Base-by-base conservation (phyloP, 2,113 vertebrate species). In the Rutilus rutilus region DNA sequence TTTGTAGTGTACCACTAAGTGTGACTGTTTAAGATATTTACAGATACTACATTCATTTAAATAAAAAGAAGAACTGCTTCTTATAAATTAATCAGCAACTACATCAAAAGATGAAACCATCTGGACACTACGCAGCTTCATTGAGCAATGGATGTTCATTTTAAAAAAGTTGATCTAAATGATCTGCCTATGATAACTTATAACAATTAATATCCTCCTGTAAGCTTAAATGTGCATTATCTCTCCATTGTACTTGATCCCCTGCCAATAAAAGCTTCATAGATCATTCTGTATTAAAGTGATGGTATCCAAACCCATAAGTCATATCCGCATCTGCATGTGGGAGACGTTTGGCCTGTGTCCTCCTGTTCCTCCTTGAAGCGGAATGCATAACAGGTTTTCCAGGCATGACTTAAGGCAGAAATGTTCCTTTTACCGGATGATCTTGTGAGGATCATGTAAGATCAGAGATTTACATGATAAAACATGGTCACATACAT, bases 331-430 rank as follows among this genome's bases (percentile, higher is more conserved):
- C 3, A 47, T 45, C 39, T 12, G 25, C 14, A 54, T 69, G 64
- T 82, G 80, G 80, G 64, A 54, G 64, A 33, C 1, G 45, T 82
- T 82, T 82, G 62, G 80, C 27, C 36, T 54, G 45, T 82, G 45
- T 36, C 62, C 45, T 69, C 21, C 25, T 6, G 5, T 82, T 69
- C 47, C 45, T 82, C 25, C 25, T 65, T 47, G 12, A 47, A 80
- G 23, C 36, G 10, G 39, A 59, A 45, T 47, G 33, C 54, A 78
- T 78, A 33, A 42, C 33, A 25, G 54, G 21, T 74, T 47, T 75
- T 75, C 36, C 57, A 79, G 57, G 9, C 23, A 62, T 79, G 39
- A 81, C 19, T 25, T 1, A 81, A 30, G 11, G 45, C 45, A 69
- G 10, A 52, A 82, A n/a, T 36, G 27, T 54, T 50, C 27, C 6